Conservation (phyloP, 2,888 invertebrate species). For the Nudaria mundana region DNA sequence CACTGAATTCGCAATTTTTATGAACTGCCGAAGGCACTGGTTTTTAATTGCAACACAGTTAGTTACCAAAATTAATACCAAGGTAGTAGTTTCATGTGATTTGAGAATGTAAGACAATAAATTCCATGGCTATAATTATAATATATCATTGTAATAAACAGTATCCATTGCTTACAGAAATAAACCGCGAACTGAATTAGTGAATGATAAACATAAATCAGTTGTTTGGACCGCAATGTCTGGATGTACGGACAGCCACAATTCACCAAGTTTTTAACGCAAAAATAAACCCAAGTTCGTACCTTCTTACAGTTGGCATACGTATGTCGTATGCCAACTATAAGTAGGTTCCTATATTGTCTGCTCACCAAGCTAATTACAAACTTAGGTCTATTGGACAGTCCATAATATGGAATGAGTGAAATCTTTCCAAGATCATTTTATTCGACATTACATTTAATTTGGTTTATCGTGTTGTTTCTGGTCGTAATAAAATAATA, state of each 20-base stretch:
- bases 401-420: neutral
- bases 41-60: no score
- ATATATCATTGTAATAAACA: no score
- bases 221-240: conserved; percentile 10
- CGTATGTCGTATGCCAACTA: conserved; percentile 31
- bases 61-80: no score
- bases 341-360: conserved; percentile 31
- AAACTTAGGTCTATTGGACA: no score
- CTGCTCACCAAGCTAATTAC: no score
- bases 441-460: neutral
- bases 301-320: conserved; percentile 46
- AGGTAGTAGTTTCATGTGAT: no score
- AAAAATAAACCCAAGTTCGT: conserved; percentile 37
- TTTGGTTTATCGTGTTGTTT: no score
- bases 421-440: neutral
- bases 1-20: no score
- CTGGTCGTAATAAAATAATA: no score
- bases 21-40: no score
- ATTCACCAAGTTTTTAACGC: conserved; percentile 30
- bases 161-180: neutral
- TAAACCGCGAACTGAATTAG: conserved; percentile 1
- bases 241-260: conserved; percentile 15
- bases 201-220: conserved; percentile 11
- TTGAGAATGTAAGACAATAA: no score
- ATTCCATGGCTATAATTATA: no score